Evolutionary conservation across 2,113 vertebrate genomes (phyloP).

Genomic region (Anhinga rufa): DNA sequence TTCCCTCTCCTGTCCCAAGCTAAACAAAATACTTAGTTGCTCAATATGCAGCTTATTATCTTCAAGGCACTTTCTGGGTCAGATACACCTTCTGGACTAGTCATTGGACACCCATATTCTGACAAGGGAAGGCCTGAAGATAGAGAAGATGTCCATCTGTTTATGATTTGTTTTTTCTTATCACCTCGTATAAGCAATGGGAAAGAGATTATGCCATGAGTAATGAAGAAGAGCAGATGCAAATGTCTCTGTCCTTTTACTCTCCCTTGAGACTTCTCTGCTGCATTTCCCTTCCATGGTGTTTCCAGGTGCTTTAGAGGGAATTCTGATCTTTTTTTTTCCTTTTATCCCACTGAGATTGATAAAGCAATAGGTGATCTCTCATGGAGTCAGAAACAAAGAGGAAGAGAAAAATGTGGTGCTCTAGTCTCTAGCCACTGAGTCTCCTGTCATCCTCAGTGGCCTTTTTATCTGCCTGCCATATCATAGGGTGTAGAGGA

Average conservation of each 20-base stretch:
- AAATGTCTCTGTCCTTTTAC: background rate
- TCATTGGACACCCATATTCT: background rate
- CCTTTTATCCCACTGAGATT: background rate
- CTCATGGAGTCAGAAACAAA: background rate
- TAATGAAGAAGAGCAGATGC: background rate
- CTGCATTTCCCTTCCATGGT: background rate
- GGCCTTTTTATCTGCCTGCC: background rate
- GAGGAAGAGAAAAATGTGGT: background rate
- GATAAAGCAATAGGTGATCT: background rate
- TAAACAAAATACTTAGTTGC: background rate
- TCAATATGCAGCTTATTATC: background rate
- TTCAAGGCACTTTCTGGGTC: background rate
- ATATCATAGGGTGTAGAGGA: background rate
- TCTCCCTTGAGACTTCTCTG: background rate
- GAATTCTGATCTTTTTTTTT: background rate
- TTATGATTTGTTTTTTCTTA: background rate
- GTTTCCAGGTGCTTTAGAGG: background rate
- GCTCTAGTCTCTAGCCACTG: background rate
- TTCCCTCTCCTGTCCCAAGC: background rate
- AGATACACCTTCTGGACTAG: background rate
- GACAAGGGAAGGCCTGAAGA: background rate
- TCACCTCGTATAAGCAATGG: background rate
- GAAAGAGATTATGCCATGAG: background rate
- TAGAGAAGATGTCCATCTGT: background rate
- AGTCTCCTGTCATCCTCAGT: background rate